Evolutionary conservation across 1,140 invertebrate genomes (phyloP), one percentile per base, ranked within the genome.

Genomic region (Archivesica marissinica): DNA sequence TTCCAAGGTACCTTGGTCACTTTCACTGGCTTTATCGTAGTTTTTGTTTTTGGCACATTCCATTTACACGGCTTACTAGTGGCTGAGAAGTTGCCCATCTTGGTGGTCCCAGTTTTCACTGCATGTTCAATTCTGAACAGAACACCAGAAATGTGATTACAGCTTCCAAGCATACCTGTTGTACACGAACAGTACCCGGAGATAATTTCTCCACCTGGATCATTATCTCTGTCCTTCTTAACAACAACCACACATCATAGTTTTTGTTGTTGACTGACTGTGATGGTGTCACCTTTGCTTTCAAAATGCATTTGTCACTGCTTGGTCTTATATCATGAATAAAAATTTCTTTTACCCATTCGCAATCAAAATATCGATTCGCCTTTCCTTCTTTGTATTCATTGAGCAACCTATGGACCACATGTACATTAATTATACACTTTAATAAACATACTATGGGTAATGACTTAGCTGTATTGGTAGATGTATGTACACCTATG

Each of bases 311-410:
- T 17, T 59, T 70, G 25, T 50, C 35, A 72, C 56, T 56, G 2
- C 4, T 56, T 9, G 39, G 17, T 4, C 72, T 23, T 25, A 87
- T 56, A 3, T 70, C 39, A 68, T 87, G 70, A n/a, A 47, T 15
- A 56, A 56, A 77, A 17, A 82, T 50, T 41, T 74, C 64, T 44
- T 84, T 50, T 7, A 87, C 47, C 70, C 78, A 87, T 44, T 56
- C 52, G 38, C 70, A 38, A 11, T 41, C 61, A 78, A 83, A 87
- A 47, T 87, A 82, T 7, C 79, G 39, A 47, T 77, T 78, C 15
- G 70, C 86, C 38, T 87, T 82, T n/a, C 79, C 79, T 15, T 33
- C 68, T 39, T 87, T 87, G 47, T 87, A 87, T n/a, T 77, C 72
- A 54, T 82, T 82, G 9, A 82, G 4, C 0, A 74, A 3, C 7